Evolutionary conservation across 2,888 invertebrate genomes (phyloP).

Genomic region (Mimumesa dahlbomi): DNA sequence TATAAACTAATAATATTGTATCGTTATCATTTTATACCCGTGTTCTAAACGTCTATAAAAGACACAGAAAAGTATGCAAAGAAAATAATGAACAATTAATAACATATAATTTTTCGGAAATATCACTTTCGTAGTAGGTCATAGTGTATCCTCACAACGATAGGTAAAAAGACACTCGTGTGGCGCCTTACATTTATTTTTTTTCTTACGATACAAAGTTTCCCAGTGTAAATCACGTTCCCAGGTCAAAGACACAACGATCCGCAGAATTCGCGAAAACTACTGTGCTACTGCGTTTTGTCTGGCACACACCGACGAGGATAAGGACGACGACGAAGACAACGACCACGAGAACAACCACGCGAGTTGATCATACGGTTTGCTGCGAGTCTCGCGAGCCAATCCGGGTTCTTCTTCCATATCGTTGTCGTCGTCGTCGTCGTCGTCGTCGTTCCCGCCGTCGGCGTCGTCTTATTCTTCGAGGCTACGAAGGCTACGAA

Average conservation of each 20-base stretch:
- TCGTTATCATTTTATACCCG: no score
- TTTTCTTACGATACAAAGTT: no score
- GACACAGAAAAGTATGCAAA: no score
- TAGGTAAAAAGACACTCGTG: no score
- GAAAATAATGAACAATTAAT: no score
- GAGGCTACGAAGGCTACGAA: constrained; percentile 43
- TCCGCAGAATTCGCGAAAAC: neutral
- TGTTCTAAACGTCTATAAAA: no score
- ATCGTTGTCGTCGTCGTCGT: constrained; percentile 12
- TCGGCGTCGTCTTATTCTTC: constrained; percentile 41
- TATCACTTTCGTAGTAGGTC: no score
- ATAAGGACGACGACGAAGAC: neutral
- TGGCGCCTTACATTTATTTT: no score
- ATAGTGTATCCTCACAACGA: no score
- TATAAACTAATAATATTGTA: no score
- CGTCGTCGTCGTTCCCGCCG: constrained; percentile 26
- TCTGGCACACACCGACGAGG: neutral
- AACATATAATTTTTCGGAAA: no score
- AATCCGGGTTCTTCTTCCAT: constrained; percentile 21
- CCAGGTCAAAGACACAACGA: neutral
- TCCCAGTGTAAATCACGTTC: no score
- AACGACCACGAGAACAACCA: neutral
- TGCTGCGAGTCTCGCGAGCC: constrained; percentile 46
- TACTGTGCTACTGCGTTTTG: neutral
- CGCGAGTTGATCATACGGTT: constrained; percentile 42